Percentiles rank a stretch among this genome's conserved stretches.
These are phyloP conservation scores for Blastobasis adustella DNA, from an alignment of 2,888 invertebrate genomes.

Conservation along the genomic window DNA sequence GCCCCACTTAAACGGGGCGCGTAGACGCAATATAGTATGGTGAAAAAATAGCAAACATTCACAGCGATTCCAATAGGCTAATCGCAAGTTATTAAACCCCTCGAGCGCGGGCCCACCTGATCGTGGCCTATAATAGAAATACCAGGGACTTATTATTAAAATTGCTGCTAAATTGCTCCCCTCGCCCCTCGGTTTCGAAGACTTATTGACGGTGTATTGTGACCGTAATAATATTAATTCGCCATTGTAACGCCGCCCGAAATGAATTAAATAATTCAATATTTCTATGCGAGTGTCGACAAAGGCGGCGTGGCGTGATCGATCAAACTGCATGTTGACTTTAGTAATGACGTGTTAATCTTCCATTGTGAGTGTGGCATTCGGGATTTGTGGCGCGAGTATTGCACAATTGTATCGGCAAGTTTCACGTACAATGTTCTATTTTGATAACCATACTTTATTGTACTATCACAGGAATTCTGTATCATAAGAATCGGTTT, in stretches of 20 bases:
- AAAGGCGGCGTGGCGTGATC: neutral
- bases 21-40: conserved; percentile 26
- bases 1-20: conserved; percentile 36
- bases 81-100: conserved; percentile 73
- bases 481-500: too few relatives aligned
- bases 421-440: too few relatives aligned
- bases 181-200: conserved; percentile 45
- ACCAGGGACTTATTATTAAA: conserved; percentile 75
- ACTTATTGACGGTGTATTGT: conserved; percentile 26
- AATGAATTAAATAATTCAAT: conserved; percentile 3
- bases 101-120: conserved; percentile 61
- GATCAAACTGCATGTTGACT: neutral
- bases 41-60: conserved; percentile 73
- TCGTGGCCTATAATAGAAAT: conserved; percentile 74
- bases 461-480: too few relatives aligned
- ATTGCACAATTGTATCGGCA: too few relatives aligned
- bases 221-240: conserved; percentile 39
- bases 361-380: too few relatives aligned
- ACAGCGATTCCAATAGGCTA: conserved; percentile 73
- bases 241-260: conserved; percentile 14
- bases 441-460: too few relatives aligned
- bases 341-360: neutral
- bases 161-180: conserved; percentile 74
- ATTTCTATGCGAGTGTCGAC: neutral
- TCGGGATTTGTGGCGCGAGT: too few relatives aligned